These are phyloP conservation scores for Penelope pileata DNA, from an alignment of 2,113 vertebrate genomes.

Conservation along the genomic window DNA sequence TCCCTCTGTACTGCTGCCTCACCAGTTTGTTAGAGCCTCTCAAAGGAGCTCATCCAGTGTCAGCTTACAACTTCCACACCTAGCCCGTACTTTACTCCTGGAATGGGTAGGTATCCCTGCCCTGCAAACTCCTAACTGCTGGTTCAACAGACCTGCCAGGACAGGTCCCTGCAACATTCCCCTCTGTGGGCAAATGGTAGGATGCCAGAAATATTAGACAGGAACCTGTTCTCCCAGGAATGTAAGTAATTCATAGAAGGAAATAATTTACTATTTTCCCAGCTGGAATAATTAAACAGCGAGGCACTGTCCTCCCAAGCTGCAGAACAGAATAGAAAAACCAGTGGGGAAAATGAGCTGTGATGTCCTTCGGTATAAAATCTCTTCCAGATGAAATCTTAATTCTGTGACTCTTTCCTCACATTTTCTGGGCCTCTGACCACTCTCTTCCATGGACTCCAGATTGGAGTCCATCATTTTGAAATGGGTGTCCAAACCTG, in stretches of 20 bases:
- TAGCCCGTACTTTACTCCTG: conserved; percentile 58
- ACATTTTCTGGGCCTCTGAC: background rate
- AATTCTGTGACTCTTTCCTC: background rate
- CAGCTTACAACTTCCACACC: conserved; percentile 71
- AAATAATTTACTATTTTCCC: conserved; percentile 75
- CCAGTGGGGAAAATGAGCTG: background rate
- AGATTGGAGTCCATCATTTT: accelerated
- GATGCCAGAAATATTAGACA: conserved; percentile 74
- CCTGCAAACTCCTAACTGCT: conserved; percentile 73
- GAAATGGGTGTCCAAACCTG: background rate
- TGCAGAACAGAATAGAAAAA: background rate
- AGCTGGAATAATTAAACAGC: conserved; percentile 64
- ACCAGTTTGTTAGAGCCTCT: conserved; percentile 65
- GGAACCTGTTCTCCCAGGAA: conserved; percentile 85
- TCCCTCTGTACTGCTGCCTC: conserved; percentile 63
- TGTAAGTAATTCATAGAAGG: conserved; percentile 77
- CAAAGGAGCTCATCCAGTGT: conserved; percentile 68
- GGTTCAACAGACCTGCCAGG: conserved; percentile 79
- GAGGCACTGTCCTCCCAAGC: conserved; percentile 26
- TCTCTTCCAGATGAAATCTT: background rate
- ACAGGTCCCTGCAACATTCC: conserved; percentile 76
- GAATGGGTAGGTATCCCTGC: conserved; percentile 54
- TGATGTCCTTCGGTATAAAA: background rate
- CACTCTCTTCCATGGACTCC: background rate
- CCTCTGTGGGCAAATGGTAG: conserved; percentile 69